A percentile compares a stretch with the other conserved stretches of the same genome.
Evolutionary conservation across 2,797 vertebrate genomes (phyloP).

Genomic region (Malurus splendens): DNA sequence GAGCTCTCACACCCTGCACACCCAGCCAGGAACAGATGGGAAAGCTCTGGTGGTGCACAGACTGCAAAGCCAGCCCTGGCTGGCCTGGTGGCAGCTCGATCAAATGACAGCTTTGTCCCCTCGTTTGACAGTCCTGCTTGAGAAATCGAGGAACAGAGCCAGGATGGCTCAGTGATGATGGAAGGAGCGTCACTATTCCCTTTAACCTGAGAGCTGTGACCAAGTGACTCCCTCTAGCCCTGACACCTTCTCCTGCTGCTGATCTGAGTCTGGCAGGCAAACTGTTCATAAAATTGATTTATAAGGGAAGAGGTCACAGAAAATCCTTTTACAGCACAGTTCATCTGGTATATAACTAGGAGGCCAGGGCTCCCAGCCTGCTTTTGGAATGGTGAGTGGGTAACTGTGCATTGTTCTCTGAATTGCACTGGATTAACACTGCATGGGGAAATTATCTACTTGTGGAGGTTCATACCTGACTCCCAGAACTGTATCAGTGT

Average conservation of each 20-base stretch:
- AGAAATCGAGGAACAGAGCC: background rate
- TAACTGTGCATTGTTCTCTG: background rate
- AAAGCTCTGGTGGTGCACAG: background rate
- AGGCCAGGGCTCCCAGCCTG: background rate
- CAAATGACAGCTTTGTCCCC: background rate
- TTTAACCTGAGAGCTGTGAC: background rate
- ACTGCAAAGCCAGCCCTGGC: background rate
- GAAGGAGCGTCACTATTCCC: background rate
- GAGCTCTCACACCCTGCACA: rapidly evolving
- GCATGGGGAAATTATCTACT: background rate
- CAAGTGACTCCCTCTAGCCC: background rate
- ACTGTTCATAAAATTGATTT: background rate
- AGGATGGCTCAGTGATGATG: background rate
- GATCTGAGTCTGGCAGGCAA: background rate
- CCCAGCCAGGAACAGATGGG: background rate
- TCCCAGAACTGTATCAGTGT: background rate
- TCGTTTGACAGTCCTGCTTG: rapidly evolving
- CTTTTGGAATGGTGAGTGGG: background rate
- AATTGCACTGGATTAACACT: background rate
- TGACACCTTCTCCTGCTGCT: background rate
- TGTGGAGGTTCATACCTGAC: background rate
- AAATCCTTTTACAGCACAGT: background rate
- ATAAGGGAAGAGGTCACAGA: background rate
- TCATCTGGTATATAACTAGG: background rate
- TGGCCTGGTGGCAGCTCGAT: background rate